Percentiles rank a stretch among this genome's conserved stretches.
phyloP scores from a whole-genome alignment of 2,113 vertebrate species.

The Dipodomys merriami region DNA sequence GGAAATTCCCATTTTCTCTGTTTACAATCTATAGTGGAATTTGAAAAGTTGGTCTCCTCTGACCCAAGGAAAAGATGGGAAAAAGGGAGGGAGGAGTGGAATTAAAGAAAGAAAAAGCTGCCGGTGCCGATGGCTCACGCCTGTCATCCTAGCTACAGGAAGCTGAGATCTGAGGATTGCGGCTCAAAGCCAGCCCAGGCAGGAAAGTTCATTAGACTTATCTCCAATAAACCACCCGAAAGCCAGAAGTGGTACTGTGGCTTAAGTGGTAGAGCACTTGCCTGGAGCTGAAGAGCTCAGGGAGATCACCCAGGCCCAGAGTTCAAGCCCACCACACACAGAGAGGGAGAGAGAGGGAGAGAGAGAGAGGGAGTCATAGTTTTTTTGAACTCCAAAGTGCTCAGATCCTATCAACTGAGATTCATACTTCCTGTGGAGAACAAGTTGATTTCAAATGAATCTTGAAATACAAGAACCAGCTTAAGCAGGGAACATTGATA shows the following conservation, averaged over 20 bases:
- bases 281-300: too few species aligned
- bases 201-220: too few species aligned
- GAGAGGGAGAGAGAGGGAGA: too few species aligned
- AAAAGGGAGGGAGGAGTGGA: background rate
- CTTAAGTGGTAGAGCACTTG: too few species aligned
- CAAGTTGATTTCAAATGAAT: constrained; percentile 21
- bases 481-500: background rate
- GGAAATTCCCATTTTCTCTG: constrained; percentile 22
- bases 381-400: constrained; percentile 17
- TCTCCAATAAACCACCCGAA: too few species aligned
- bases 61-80: background rate
- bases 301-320: too few species aligned
- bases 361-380: background rate
- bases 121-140: too few species aligned
- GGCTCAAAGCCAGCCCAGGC: too few species aligned
- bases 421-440: background rate
- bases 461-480: background rate
- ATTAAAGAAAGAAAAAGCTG: background rate
- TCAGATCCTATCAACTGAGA: background rate
- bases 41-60: constrained; percentile 8
- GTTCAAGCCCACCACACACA: too few species aligned
- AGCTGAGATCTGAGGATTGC: too few species aligned
- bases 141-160: too few species aligned
- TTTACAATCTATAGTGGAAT: background rate
- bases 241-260: too few species aligned